These are phyloP conservation scores for Drosophila auraria DNA, from an alignment of 1,140 invertebrate species.

Conservation along the genomic window DNA sequence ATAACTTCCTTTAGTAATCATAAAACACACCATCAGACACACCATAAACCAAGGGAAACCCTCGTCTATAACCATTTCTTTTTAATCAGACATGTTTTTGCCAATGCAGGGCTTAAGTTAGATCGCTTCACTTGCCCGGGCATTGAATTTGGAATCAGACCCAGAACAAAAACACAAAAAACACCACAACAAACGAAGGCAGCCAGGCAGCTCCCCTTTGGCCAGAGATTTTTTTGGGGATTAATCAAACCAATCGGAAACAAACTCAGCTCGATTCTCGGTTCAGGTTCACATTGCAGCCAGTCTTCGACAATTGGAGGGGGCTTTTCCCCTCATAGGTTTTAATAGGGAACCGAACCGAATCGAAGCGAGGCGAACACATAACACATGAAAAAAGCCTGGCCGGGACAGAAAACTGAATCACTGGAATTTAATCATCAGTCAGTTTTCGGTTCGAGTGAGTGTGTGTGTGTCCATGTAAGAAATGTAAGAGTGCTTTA, in stretches of 20 bases:
- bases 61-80: background rate
- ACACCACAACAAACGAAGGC: conserved; percentile 1
- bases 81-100: conserved; percentile 8
- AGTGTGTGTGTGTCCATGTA: conserved; percentile 12
- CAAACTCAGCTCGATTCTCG: conserved; percentile 23
- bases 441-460: conserved; percentile 16
- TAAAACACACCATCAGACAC: background rate
- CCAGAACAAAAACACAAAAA: background rate
- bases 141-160: background rate
- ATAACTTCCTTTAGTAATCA: background rate
- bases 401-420: conserved; percentile 48
- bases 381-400: conserved; percentile 9
- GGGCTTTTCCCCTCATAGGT: background rate
- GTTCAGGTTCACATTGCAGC: conserved; percentile 8
- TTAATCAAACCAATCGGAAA: conserved; percentile 46
- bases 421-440: conserved; percentile 76
- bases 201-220: background rate
- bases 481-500: conserved; percentile 40
- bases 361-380: background rate
- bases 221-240: background rate
- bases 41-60: background rate
- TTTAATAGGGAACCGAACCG: conserved; percentile 12
- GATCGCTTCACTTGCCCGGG: conserved; percentile 8
- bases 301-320: conserved; percentile 5
- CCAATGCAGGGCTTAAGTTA: conserved; percentile 9